These are phyloP conservation scores for Galendromus occidentalis DNA, from an alignment of 1,140 invertebrate species.

Conservation along the genomic window DNA sequence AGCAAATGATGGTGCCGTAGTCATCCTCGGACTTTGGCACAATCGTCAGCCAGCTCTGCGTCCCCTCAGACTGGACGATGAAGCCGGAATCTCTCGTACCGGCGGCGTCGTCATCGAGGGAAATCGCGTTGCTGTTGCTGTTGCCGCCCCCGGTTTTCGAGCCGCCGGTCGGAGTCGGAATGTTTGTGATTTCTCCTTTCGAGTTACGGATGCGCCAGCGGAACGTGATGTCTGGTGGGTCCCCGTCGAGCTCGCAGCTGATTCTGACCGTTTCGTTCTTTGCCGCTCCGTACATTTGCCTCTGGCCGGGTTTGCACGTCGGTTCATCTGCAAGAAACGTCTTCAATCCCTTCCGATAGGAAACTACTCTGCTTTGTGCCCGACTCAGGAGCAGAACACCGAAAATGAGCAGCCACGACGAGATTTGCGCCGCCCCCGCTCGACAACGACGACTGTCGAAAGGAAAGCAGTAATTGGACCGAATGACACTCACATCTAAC, in stretches of 20 bases:
- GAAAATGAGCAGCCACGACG: too few species aligned
- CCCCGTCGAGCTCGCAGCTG: conserved; percentile 61
- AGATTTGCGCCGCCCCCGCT: too few species aligned
- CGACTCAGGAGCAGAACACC: background rate
- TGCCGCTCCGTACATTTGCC: conserved; percentile 48
- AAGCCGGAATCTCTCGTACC: conserved; percentile 6
- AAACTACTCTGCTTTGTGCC: background rate
- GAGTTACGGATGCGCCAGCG: conserved; percentile 22
- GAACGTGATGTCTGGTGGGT: conserved; percentile 34
- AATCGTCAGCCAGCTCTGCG: conserved; percentile 17
- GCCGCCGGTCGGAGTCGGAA: background rate
- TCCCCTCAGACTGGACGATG: conserved; percentile 15
- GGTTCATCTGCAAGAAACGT: conserved; percentile 29
- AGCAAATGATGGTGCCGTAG: conserved; percentile 23
- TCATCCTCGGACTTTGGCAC: conserved; percentile 19
- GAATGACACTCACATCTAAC: conserved; percentile 59
- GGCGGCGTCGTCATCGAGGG: conserved; percentile 14
- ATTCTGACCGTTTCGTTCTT: conserved; percentile 61
- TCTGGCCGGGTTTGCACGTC: conserved; percentile 43
- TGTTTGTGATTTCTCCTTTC: background rate
- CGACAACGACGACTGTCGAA: background rate
- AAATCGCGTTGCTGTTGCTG: background rate
- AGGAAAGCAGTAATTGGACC: background rate
- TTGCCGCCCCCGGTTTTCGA: conserved; percentile 6
- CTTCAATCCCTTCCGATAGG: too few species aligned